Conservation (phyloP, 2,888 invertebrate species). For the Sycophila texana region DNA sequence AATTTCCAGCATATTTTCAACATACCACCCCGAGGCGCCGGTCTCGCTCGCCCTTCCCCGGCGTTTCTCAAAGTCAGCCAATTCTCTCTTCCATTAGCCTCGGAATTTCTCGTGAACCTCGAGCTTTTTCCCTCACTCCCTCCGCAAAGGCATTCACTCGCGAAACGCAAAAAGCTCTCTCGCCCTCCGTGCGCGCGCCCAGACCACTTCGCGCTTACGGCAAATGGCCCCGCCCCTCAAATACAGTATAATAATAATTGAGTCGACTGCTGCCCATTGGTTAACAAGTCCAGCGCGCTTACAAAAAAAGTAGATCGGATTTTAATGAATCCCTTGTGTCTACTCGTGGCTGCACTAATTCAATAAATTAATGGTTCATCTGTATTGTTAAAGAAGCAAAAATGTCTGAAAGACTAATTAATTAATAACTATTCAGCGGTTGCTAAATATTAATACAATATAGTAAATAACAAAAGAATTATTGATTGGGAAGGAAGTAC, state of each 20-base stretch:
- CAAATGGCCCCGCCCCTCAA: neutral
- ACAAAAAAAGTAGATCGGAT: too few relatives aligned
- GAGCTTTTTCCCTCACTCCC: constrained; percentile 15
- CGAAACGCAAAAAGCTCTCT: constrained; percentile 11
- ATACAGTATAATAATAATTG: constrained; percentile 2
- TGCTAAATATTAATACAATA: too few relatives aligned
- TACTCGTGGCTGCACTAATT: too few relatives aligned
- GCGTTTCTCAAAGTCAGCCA: constrained; percentile 6
- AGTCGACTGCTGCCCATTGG: neutral
- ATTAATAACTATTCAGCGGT: too few relatives aligned
- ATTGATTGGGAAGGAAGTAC: too few relatives aligned
- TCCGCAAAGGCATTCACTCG: neutral
- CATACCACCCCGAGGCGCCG: constrained; percentile 6
- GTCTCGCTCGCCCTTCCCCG: neutral
- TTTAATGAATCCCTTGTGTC: too few relatives aligned
- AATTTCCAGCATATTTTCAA: constrained; percentile 26
- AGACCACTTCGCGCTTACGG: neutral
- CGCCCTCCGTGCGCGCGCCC: too few relatives aligned
- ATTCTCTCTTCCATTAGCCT: constrained; percentile 40
- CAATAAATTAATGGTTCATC: too few relatives aligned
- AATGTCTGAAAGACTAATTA: too few relatives aligned
- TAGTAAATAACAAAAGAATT: too few relatives aligned
- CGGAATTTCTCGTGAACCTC: constrained; percentile 12
- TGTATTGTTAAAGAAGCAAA: too few relatives aligned
- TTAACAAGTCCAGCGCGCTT: too few relatives aligned